Conservation (phyloP, 2,113 vertebrate genomes). For the Aphelocoma coerulescens region DNA sequence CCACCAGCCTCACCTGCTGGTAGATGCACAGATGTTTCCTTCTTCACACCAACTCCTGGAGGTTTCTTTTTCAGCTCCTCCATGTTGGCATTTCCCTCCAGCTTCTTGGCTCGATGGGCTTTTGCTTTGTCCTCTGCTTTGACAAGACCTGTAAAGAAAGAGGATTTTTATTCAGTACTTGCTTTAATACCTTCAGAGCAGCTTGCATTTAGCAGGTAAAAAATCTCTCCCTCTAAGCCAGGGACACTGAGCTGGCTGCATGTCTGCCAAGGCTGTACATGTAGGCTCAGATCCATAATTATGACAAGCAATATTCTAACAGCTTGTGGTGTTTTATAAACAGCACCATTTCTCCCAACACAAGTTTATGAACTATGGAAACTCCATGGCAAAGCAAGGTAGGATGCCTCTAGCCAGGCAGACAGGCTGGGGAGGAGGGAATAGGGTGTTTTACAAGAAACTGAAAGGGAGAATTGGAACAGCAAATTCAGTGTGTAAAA, state of each 20-base stretch:
- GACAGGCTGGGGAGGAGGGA: neutral
- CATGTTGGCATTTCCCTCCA: slow-evolving; percentile 69
- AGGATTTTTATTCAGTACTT: neutral
- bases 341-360: neutral
- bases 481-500: neutral
- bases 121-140: slow-evolving; percentile 95
- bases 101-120: slow-evolving; percentile 81
- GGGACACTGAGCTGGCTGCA: neutral
- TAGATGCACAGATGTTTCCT: slow-evolving; percentile 60
- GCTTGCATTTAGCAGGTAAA: neutral
- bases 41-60: slow-evolving; percentile 66
- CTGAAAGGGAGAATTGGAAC: neutral
- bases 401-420: neutral
- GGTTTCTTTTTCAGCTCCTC: slow-evolving; percentile 84
- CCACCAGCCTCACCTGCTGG: slow-evolving; percentile 57
- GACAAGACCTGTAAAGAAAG: slow-evolving; percentile 79
- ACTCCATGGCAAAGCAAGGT: neutral
- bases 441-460: neutral
- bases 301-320: neutral
- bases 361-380: neutral
- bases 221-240: neutral
- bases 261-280: neutral
- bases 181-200: neutral
- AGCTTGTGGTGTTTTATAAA: neutral
- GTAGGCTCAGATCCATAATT: neutral